Evolutionary conservation across 2,888 invertebrate genomes (phyloP), one percentile per base, ranked within the genome.

Genomic region (Pheosia gnoma): DNA sequence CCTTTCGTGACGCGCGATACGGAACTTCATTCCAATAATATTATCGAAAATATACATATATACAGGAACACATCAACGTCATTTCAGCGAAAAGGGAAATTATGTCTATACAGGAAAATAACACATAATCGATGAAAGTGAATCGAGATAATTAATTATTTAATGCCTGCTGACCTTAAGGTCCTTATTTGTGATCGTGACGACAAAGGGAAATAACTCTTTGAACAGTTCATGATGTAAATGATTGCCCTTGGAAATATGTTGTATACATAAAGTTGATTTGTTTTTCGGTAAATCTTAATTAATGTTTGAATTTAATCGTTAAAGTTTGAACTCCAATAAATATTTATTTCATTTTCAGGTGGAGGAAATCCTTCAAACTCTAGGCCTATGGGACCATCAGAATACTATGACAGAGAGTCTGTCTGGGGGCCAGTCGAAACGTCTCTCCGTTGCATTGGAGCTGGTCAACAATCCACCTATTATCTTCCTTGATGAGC

Each of bases 391-490:
- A 53, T 94, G 94, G 79, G 94, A 95, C 57, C 96, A 96, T 77
- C 92, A 91, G 64, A 88, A 96, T 66, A 96, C 96, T 0, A 94
- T 95, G 77, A 94, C 96, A 0, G 95, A 95, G 66, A 88, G 90
- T 59, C 90, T 97, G 13, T 97, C 97, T 0, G 97, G 97, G 3
- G 97, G 97, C 0, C 97, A 97, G 87, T 93, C 95, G 58, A 97
- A 97, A 81, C 92, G 97, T 11, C 94, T 97, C 5, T 95, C 96
- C 0, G 95, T 97, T 5, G 97, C 97, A 0, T 83, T 97, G 70
- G 97, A 97, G 84, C 91, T 97, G 61, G 96, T 97, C 70, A 97
- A 96, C 88, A 97, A 97, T 84, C 97, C 97, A 9, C 97, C 97
- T 0, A 95, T 97, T 51, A 96, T 97, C 85, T 97, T 97, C 84